Conservation (phyloP, 2,797 vertebrate species). For the Centropyge bicolor region DNA sequence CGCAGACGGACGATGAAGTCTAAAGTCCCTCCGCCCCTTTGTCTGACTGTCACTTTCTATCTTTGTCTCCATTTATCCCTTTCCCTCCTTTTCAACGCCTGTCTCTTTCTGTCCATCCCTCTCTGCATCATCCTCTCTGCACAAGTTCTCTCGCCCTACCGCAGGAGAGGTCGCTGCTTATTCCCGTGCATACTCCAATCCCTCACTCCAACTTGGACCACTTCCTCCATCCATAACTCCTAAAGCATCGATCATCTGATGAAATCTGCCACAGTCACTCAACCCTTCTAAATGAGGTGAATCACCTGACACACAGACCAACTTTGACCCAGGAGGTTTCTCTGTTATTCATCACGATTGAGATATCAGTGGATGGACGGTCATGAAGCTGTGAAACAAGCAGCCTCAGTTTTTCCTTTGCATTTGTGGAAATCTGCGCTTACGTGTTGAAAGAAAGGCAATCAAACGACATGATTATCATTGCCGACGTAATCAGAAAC, state of each 20-base stretch:
- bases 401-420: not conserved
- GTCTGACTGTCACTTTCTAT: constrained; percentile 75
- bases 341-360: not conserved
- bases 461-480: constrained; percentile 39
- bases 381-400: not conserved
- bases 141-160: constrained; percentile 34
- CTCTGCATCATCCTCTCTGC: constrained; percentile 60
- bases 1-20: constrained; percentile 46
- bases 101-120: constrained; percentile 70
- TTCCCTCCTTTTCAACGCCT: constrained; percentile 67
- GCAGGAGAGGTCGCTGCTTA: constrained; percentile 11
- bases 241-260: constrained; percentile 30
- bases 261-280: constrained; percentile 33
- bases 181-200: constrained; percentile 21
- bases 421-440: constrained; percentile 38
- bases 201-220: not conserved
- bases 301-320: not conserved
- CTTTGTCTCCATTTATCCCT: constrained; percentile 59
- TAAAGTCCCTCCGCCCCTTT: constrained; percentile 44
- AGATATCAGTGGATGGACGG: not conserved
- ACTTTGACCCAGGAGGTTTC: not conserved
- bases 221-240: constrained; percentile 15
- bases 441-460: constrained; percentile 43
- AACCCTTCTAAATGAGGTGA: constrained; percentile 33
- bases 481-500: constrained; percentile 39